Percentiles rank a stretch among this genome's conserved stretches.
Conservation (phyloP, 2,113 vertebrate genomes). For the Amazona guildingii region DNA sequence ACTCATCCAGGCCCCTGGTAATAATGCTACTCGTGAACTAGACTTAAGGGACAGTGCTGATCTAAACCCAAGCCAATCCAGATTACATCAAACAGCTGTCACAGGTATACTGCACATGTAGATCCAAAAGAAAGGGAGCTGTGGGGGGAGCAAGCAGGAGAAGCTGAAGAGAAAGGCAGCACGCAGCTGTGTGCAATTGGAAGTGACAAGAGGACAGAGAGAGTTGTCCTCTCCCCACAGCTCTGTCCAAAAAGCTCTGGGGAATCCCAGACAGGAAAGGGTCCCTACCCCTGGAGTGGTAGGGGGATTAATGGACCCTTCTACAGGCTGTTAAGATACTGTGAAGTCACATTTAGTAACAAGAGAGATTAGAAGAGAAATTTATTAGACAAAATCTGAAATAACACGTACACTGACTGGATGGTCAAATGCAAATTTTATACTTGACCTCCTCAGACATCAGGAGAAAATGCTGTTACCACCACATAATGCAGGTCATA, state of each 20-base stretch:
- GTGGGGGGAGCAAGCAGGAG: background rate
- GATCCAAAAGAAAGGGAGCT: background rate
- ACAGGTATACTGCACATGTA: fast-evolving
- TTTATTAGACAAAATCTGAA: background rate
- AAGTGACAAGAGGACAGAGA: fast-evolving
- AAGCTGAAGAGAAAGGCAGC: background rate
- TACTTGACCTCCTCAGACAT: background rate
- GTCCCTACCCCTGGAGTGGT: background rate
- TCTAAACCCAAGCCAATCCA: background rate
- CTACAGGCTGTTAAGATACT: background rate
- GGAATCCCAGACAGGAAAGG: background rate
- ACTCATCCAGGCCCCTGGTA: background rate
- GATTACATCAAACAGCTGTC: background rate
- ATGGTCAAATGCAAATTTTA: background rate
- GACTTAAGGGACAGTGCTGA: background rate
- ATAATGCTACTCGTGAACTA: background rate
- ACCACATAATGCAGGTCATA: background rate
- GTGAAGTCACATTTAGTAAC: background rate
- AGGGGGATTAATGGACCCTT: background rate
- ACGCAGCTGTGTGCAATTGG: fast-evolving
- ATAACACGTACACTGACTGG: background rate
- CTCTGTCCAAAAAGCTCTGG: background rate
- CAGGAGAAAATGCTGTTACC: background rate
- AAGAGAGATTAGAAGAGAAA: background rate
- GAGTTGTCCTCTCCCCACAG: background rate